Evolutionary conservation across 2,797 vertebrate genomes (phyloP), one percentile per base, ranked within the genome.

Genomic region (Aulostomus chinensis): DNA sequence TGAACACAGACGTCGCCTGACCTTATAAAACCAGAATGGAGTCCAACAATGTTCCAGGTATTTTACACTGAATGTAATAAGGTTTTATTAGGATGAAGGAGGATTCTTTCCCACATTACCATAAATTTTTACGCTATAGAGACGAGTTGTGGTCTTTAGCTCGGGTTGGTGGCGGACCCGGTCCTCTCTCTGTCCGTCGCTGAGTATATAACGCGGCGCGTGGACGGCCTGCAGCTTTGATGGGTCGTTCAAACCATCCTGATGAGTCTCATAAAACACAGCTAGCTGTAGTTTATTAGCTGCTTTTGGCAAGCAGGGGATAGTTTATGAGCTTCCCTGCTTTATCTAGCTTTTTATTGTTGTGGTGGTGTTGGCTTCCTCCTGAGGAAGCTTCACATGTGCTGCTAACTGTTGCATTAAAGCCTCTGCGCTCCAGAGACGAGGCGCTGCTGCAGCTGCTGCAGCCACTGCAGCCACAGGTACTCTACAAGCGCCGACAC

Each of bases 241-340:
- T 36, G 4, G 54, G 54, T 55, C 59, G 4, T 54, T 68, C 22
- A 31, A 45, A 41, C 32, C 1, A 17, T 6, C 14, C 51, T 45
- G 50, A 76, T 29, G 53, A 68, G 46, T 58, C 54, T 68, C 36
- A 20, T 76, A 73, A 76, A 81, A 38, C 21, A 21, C 9, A 25
- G 22, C 58, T 34, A 22, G 30, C 62, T 37, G 36, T 30, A 25
- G 60, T 84, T 81, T 74, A 84, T 58, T 48, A 40, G 66, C 43
- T 35, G 21, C 35, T 39, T 48, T 57, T 57, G 30, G 57, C 37
- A 32, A 46, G 38, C 17, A 5, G 54, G 35, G 57, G 45, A 16
- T 30, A 15, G 16, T 49, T 72, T 64, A 71, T 41, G 28, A 29
- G 8, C 37, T 28, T 4, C 16, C 17, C 18, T 4, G 17, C 37